Percentiles rank a stretch among this genome's conserved stretches.
Conservation (phyloP, 2,797 vertebrate species). For the Macropodus opercularis region DNA sequence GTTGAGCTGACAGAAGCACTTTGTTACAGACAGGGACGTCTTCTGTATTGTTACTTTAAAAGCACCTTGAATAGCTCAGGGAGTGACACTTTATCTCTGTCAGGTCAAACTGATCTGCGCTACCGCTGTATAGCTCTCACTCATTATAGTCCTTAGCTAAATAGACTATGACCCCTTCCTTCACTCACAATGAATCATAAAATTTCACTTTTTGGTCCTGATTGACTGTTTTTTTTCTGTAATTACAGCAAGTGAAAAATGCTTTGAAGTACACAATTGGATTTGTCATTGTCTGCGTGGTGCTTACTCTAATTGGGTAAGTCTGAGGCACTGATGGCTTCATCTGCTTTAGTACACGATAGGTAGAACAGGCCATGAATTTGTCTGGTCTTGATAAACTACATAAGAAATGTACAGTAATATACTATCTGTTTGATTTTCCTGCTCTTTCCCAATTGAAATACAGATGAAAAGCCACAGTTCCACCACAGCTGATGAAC, state of each 20-base stretch:
- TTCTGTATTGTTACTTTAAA: constrained; percentile 74
- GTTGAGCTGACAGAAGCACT: constrained; percentile 75
- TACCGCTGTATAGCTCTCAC: constrained; percentile 45
- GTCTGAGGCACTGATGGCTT: constrained; percentile 52
- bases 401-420: constrained; percentile 8
- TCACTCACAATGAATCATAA: constrained; percentile 56
- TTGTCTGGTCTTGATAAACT: constrained; percentile 44
- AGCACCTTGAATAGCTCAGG: constrained; percentile 62
- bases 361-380: constrained; percentile 38
- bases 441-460: background rate
- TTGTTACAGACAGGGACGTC: constrained; percentile 61
- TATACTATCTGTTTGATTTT: background rate
- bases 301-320: constrained; percentile 96
- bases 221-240: constrained; percentile 70
- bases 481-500: too few relatives aligned
- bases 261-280: constrained; percentile 94
- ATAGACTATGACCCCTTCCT: constrained; percentile 44
- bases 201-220: constrained; percentile 54
- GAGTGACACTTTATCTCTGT: constrained; percentile 64
- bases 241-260: constrained; percentile 92
- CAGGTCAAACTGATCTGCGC: constrained; percentile 60
- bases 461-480: too few relatives aligned
- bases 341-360: constrained; percentile 47
- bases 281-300: constrained; percentile 89
- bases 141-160: constrained; percentile 50